phyloP scores from a whole-genome alignment of 2,113 vertebrate genomes.

The Gila orcuttii region DNA sequence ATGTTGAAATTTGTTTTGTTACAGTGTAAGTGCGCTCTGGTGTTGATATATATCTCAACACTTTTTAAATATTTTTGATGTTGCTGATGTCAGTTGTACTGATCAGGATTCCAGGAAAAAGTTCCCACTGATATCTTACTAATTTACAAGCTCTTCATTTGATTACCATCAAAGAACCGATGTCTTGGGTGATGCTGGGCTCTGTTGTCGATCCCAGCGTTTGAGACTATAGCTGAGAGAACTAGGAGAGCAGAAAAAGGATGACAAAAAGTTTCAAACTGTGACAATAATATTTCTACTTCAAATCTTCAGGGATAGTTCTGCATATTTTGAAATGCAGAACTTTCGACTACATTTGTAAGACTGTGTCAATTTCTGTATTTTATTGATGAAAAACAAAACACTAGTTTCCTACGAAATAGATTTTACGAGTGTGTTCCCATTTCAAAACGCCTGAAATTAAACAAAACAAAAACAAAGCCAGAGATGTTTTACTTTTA shows the following conservation, averaged over 20 bases:
- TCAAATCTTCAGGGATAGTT: conserved; percentile 88
- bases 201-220: conserved; percentile 32
- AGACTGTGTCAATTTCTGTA: conserved; percentile 88
- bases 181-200: conserved; percentile 69
- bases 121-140: conserved; percentile 45
- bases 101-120: conserved; percentile 56
- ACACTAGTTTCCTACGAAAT: conserved; percentile 92
- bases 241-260: conserved; percentile 54
- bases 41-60: conserved; percentile 36
- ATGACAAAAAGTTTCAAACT: conserved; percentile 75
- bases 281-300: conserved; percentile 83
- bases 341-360: conserved; percentile 82
- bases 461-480: conserved; percentile 53
- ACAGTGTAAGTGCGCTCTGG: conserved; percentile 24
- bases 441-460: conserved; percentile 76
- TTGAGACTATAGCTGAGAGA: conserved; percentile 45
- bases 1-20: neutral
- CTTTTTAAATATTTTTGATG: neutral
- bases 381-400: conserved; percentile 91
- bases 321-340: conserved; percentile 73
- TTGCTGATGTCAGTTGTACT: conserved; percentile 6
- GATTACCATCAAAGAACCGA: conserved; percentile 76
- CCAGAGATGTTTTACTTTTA: conserved; percentile 71
- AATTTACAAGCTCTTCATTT: conserved; percentile 79
- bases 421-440: conserved; percentile 81